These are phyloP conservation scores for Enteromius argenteus DNA, from an alignment of 2,797 vertebrate genomes.

Conservation along the genomic window DNA sequence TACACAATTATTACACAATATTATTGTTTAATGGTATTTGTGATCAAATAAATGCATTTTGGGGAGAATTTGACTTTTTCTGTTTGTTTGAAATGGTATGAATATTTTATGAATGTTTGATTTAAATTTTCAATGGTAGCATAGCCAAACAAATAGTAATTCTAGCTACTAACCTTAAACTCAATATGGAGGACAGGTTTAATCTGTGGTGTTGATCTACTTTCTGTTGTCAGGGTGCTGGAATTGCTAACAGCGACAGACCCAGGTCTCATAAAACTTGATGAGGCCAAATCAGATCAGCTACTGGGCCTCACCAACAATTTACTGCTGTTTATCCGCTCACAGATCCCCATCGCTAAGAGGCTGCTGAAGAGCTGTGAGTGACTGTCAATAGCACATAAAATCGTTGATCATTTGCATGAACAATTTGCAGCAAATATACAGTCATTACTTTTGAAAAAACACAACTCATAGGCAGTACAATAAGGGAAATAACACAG, in stretches of 20 bases:
- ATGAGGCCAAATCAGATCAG: conserved; percentile 77
- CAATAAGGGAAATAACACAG: background rate
- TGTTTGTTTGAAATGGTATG: too few species aligned
- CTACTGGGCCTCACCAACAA: conserved; percentile 75
- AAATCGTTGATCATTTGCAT: background rate
- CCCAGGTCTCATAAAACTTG: conserved; percentile 73
- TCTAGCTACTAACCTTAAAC: background rate
- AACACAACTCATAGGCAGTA: background rate
- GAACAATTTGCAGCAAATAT: background rate
- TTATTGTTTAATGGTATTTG: background rate
- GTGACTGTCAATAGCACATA: conserved; percentile 41
- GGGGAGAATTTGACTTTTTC: too few species aligned
- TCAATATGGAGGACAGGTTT: background rate
- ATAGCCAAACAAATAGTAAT: background rate
- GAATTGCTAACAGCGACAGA: conserved; percentile 72
- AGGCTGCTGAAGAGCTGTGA: conserved; percentile 77
- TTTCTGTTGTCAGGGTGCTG: conserved; percentile 66
- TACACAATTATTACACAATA: background rate
- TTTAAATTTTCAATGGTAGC: background rate
- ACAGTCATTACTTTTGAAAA: too few species aligned
- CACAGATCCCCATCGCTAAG: conserved; percentile 76
- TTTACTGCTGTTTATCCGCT: conserved; percentile 74
- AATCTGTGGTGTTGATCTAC: conserved; percentile 17
- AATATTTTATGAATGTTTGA: too few species aligned
- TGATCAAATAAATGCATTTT: background rate